Evolutionary conservation across 2,888 invertebrate genomes (phyloP).

Genomic region (Colletes collaris): DNA sequence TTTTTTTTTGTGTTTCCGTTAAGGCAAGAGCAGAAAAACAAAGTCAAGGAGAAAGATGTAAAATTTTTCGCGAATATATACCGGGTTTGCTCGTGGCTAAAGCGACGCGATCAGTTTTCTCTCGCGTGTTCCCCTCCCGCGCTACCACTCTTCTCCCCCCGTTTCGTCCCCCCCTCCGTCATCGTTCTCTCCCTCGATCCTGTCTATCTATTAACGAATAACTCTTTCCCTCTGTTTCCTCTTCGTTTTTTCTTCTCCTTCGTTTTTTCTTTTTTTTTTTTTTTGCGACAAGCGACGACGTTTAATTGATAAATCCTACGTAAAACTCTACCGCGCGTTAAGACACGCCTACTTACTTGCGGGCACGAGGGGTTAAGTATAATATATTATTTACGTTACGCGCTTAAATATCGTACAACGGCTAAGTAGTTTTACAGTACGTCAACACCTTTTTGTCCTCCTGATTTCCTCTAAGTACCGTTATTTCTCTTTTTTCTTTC

Average conservation of each 20-base stretch:
- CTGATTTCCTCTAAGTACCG: constrained; percentile 54
- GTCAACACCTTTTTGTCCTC: constrained; percentile 60
- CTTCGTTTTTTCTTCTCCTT: not conserved
- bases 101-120: constrained; percentile 2
- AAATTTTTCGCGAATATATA: constrained; percentile 26
- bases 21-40: constrained; percentile 58
- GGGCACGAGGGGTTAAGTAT: constrained; percentile 66
- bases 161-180: not conserved
- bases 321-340: constrained; percentile 62
- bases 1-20: constrained; percentile 8
- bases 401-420: constrained; percentile 62
- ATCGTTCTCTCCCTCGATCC: not conserved
- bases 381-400: constrained; percentile 55
- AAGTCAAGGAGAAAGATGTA: constrained; percentile 50
- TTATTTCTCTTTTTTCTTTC: constrained; percentile 45
- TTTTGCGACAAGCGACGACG: constrained; percentile 65
- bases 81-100: constrained; percentile 15
- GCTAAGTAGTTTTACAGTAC: constrained; percentile 68
- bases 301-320: constrained; percentile 59
- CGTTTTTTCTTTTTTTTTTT: constrained; percentile 11
- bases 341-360: constrained; percentile 65
- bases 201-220: too few relatives aligned
- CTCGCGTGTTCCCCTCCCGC: not conserved
- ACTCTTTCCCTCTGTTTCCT: not conserved
- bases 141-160: not conserved